These are phyloP conservation scores for Pediacus dermestoides DNA, from an alignment of 2,888 invertebrate species.

Conservation along the genomic window DNA sequence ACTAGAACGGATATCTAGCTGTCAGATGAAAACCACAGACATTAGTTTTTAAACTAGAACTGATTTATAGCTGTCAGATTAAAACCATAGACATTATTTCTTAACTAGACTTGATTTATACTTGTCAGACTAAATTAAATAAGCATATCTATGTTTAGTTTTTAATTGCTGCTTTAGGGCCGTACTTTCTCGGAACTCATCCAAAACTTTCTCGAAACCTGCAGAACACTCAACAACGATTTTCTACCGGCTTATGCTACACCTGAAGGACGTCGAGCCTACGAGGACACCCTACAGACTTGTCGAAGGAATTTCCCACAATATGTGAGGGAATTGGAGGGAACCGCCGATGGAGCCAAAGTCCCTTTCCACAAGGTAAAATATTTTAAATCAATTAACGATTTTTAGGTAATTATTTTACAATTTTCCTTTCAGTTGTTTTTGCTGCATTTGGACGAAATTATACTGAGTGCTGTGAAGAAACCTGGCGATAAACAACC, in stretches of 20 bases:
- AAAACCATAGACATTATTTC: too few species aligned
- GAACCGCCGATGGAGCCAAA: slow-evolving; percentile 78
- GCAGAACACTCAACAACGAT: slow-evolving; percentile 61
- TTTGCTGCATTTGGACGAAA: slow-evolving; percentile 79
- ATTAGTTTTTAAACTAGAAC: too few species aligned
- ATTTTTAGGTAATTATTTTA: too few species aligned
- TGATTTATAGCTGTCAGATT: too few species aligned
- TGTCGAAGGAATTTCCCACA: slow-evolving; percentile 73
- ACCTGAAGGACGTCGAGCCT: slow-evolving; percentile 64
- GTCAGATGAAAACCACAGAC: too few species aligned
- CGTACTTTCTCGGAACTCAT: slow-evolving; percentile 73
- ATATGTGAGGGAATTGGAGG: slow-evolving; percentile 78
- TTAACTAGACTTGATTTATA: too few species aligned
- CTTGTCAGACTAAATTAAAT: too few species aligned
- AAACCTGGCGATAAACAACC: slow-evolving; percentile 53
- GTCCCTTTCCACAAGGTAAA: slow-evolving; percentile 78
- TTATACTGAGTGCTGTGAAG: slow-evolving; percentile 60
- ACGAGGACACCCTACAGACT: slow-evolving; percentile 68
- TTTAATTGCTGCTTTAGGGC: too few species aligned
- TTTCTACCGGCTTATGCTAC: slow-evolving; percentile 72
- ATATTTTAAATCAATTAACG: too few species aligned
- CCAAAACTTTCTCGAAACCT: slow-evolving; percentile 61
- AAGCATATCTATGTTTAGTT: too few species aligned
- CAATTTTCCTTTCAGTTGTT: too few species aligned
- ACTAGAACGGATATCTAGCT: too few species aligned